Evolutionary conservation across 2,888 invertebrate species (phyloP).

Genomic region (Prostheceraeus crozeri): DNA sequence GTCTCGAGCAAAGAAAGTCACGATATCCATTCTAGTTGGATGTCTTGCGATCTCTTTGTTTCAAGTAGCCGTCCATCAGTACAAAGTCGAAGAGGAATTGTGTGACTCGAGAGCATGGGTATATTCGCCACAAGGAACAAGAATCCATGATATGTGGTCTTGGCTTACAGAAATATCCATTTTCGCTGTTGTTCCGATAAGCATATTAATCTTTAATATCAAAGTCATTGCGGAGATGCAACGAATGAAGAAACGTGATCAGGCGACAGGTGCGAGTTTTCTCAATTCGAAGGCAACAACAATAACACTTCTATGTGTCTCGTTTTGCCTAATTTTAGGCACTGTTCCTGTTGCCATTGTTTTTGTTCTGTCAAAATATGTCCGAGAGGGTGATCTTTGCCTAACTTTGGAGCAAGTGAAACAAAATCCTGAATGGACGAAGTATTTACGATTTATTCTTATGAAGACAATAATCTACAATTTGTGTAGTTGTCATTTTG

Average conservation of each 20-base stretch:
- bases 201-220: slow-evolving; percentile 52
- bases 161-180: slow-evolving; percentile 51
- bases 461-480: no score
- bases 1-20: slow-evolving; percentile 47
- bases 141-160: no score
- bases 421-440: no score
- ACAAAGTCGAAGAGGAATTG: slow-evolving; percentile 42
- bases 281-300: no score
- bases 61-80: slow-evolving; percentile 53
- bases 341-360: slow-evolving; percentile 30
- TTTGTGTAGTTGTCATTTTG: no score
- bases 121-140: no score
- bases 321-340: slow-evolving; percentile 23
- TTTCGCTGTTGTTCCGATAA: slow-evolving; percentile 51
- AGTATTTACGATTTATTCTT: no score
- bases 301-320: slow-evolving; percentile 25
- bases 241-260: no score
- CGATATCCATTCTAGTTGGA: slow-evolving; percentile 44
- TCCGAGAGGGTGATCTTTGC: no score
- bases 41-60: slow-evolving; percentile 46
- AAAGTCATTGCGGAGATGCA: slow-evolving; percentile 51
- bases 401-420: no score
- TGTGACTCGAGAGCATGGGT: slow-evolving; percentile 43
- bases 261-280: no score
- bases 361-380: no score